Conservation (phyloP, 2,888 invertebrate species). For the Megaustenia siamemsis region DNA sequence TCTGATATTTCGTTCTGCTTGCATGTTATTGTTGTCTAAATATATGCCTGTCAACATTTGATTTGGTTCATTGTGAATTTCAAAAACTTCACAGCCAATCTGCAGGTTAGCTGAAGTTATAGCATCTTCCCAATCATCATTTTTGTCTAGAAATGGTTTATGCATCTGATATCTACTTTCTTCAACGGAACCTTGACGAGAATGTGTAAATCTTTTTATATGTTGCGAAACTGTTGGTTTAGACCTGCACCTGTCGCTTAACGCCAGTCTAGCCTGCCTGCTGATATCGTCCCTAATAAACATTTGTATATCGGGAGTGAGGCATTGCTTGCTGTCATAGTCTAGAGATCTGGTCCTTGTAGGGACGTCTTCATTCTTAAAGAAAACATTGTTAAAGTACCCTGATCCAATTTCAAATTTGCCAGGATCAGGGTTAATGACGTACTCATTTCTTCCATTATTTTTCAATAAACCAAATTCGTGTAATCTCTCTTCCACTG, state of each 20-base stretch:
- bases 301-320: background rate
- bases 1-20: background rate
- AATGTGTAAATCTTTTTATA: background rate
- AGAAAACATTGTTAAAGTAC: background rate
- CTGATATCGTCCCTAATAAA: background rate
- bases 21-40: background rate
- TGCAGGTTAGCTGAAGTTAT: background rate
- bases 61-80: background rate
- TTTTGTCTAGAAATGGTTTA: background rate
- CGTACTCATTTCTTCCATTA: constrained; percentile 4
- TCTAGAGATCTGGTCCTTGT: background rate
- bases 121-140: background rate
- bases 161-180: background rate
- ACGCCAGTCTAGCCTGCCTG: too few species aligned
- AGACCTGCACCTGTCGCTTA: background rate
- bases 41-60: background rate
- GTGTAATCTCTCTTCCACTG: constrained; percentile 18
- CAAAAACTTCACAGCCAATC: background rate
- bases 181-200: background rate
- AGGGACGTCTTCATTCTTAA: background rate
- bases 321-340: background rate
- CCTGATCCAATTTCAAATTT: constrained; percentile 16
- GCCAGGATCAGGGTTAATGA: constrained; percentile 31
- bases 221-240: background rate
- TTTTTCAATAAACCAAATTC: constrained; percentile 38